Evolutionary conservation across 2,888 invertebrate genomes (phyloP).

Genomic region (Quadriops clusia): DNA sequence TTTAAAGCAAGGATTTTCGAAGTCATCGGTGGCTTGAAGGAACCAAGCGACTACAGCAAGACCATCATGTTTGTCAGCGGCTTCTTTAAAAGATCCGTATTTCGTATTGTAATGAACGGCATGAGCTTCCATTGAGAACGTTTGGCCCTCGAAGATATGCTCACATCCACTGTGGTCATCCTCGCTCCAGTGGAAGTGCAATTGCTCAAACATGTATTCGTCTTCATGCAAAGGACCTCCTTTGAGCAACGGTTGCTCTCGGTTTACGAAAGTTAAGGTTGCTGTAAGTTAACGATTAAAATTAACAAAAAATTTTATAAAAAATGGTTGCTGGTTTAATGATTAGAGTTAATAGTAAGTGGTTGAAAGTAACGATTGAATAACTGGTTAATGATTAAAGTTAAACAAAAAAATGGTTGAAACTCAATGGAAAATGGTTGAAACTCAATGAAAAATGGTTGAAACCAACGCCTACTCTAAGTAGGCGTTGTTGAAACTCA

Average conservation of each 20-base stretch:
- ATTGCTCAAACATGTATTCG: slow-evolving; percentile 60
- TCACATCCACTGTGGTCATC: slow-evolving; percentile 67
- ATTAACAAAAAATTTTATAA: too few relatives aligned
- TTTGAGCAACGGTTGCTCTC: slow-evolving; percentile 45
- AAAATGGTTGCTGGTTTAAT: too few relatives aligned
- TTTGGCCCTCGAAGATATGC: slow-evolving; percentile 61
- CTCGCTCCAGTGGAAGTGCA: slow-evolving; percentile 75
- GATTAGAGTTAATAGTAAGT: too few relatives aligned
- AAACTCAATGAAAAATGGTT: too few relatives aligned
- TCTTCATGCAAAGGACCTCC: slow-evolving; percentile 54
- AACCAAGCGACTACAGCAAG: slow-evolving; percentile 60
- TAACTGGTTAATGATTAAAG: too few relatives aligned
- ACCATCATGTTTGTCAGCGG: slow-evolving; percentile 56
- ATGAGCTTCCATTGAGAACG: slow-evolving; percentile 66
- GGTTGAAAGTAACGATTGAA: too few relatives aligned
- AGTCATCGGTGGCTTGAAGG: slow-evolving; percentile 36
- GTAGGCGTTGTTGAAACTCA: too few relatives aligned
- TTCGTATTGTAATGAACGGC: slow-evolving; percentile 67
- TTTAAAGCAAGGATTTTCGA: slow-evolving; percentile 33
- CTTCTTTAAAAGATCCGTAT: slow-evolving; percentile 51
- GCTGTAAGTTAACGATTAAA: slow-evolving; percentile 38
- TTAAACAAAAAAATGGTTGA: too few relatives aligned
- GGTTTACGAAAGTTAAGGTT: slow-evolving; percentile 48
- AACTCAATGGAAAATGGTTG: too few relatives aligned
- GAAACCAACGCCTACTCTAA: too few relatives aligned